Conservation (phyloP, 2,113 vertebrate genomes). For the Leptosomus discolor region DNA sequence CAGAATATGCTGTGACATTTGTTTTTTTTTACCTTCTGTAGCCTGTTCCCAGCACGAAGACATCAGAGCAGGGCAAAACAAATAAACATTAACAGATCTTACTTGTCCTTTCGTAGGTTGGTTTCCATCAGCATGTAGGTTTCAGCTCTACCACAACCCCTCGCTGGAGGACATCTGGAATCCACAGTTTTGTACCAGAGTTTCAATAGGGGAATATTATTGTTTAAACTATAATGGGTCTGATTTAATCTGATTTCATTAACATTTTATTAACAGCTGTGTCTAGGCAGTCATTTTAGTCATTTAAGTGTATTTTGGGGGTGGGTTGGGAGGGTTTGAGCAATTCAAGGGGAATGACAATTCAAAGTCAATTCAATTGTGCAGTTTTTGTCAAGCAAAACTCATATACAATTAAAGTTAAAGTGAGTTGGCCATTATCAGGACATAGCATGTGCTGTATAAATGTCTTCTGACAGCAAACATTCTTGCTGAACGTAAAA, state of each 20-base stretch:
- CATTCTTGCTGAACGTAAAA: not conserved
- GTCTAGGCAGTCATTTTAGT: constrained; percentile 18
- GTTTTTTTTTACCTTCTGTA: not conserved
- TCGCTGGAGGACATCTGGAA: not conserved
- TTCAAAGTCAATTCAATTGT: not conserved
- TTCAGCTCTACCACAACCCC: not conserved
- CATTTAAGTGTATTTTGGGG: not conserved
- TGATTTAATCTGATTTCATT: constrained; percentile 35
- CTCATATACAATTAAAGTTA: not conserved
- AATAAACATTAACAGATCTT: not conserved
- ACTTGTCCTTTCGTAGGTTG: not conserved
- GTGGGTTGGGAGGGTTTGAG: not conserved
- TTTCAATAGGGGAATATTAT: constrained; percentile 5
- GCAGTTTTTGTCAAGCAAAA: not conserved
- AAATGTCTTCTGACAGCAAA: not conserved
- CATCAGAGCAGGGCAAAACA: not conserved
- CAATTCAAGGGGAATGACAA: constrained; percentile 8
- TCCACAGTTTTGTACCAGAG: not conserved
- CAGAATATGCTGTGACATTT: fast-evolving
- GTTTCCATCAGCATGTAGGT: not conserved
- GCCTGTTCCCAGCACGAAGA: not conserved
- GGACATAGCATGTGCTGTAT: not conserved
- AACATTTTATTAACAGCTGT: constrained; percentile 38
- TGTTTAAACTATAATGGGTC: constrained; percentile 14
- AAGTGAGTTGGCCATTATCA: not conserved